Base-by-base conservation (phyloP, 2,797 vertebrate species). In the Lacerta bilineata region DNA sequence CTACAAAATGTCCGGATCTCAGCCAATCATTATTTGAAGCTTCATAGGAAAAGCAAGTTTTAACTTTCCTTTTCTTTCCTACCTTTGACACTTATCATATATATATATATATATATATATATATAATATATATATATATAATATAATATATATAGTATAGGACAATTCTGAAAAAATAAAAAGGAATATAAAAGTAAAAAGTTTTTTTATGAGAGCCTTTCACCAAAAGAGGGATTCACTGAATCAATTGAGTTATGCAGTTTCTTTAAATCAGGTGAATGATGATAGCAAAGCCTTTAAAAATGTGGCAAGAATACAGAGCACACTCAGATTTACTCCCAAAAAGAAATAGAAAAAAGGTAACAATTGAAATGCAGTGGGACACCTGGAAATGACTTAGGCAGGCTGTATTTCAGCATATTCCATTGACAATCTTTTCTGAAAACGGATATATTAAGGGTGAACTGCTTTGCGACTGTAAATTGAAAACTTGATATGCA, bases 111-210 rank as follows among this genome's bases (percentile, higher is more conserved):
- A 39, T 46, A 20, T 61, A 61, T 61, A 46, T 46, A 46, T 39
- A 43, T 50, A 23, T 64, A 64, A 55, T 55, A 55, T 27, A 55
- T 55, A 55, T 55, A 55, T 55, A 72, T 43, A 69, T 29, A 29
- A n/a, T n/a, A n/a, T n/a, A n/a, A n/a, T 27, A 55, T 55, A 55
- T 13, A 23, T 64, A 20, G 33, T 36, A 72, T 72, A 93, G 93
- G 92, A 93, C 92, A 94, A 96, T 94, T 95, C 93, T 95, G 93
- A 93, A 90, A 95, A 95, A 95, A 92, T 23, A 92, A 94, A 96
- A 95, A 92, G 93, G 94, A 95, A 93, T 93, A 87, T 94, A 95
- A 92, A 94, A 94, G 93, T 91, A 95, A 91, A 95, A 93, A 93
- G 94, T 93, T 93, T 89, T 93, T 6, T 15, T 11, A 46, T 17